Conservation (phyloP, 2,797 vertebrate species). For the Neoniphon sammara region DNA sequence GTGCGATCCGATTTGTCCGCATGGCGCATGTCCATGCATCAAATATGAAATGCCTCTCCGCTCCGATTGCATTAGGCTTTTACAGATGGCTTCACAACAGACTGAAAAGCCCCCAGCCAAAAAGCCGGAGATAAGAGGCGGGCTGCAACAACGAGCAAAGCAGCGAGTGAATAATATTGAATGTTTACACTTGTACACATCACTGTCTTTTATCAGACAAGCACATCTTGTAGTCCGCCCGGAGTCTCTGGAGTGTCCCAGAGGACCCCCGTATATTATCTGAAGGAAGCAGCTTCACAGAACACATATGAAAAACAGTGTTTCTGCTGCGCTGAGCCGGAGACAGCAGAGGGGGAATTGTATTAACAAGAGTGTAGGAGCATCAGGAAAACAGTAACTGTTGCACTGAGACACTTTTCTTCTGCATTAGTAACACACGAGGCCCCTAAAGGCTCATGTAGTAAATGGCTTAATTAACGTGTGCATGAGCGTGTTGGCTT, state of each 20-base stretch:
- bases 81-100: conserved; percentile 56
- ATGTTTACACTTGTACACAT: conserved; percentile 79
- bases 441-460: conserved; percentile 47
- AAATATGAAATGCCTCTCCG: conserved; percentile 57
- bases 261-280: conserved; percentile 71
- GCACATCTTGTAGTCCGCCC: conserved; percentile 74
- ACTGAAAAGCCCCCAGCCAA: conserved; percentile 48
- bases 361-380: conserved; percentile 54
- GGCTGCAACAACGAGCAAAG: conserved; percentile 32
- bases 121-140: conserved; percentile 54
- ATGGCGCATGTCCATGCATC: conserved; percentile 40
- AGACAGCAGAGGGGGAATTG: conserved; percentile 40
- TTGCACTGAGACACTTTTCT: conserved; percentile 54
- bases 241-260: conserved; percentile 66
- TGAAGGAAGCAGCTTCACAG: conserved; percentile 77
- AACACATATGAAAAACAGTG: conserved; percentile 46
- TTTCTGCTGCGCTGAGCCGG: conserved; percentile 50
- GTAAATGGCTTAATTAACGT: conserved; percentile 13
- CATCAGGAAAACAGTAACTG: conserved; percentile 50
- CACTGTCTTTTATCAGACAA: conserved; percentile 77
- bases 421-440: conserved; percentile 33
- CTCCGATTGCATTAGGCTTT: conserved; percentile 57
- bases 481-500: conserved; percentile 5
- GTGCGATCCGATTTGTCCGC: conserved; percentile 42
- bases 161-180: conserved; percentile 64